Evolutionary conservation across 2,797 vertebrate species (phyloP).

Genomic region (Cichlasoma orientale): DNA sequence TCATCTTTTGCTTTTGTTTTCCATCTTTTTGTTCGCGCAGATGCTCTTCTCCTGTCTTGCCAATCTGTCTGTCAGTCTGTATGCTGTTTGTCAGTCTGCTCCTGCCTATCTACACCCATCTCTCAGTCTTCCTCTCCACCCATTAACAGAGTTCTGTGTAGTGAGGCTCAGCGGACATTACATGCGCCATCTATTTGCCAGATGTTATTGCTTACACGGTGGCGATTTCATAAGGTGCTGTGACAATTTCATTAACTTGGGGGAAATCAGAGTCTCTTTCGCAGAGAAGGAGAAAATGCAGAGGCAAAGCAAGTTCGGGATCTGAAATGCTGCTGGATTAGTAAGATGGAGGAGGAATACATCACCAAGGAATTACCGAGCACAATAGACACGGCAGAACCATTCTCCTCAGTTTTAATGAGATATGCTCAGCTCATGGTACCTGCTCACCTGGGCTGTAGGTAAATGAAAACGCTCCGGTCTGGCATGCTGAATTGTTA

Average conservation of each 20-base stretch:
- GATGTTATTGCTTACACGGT: constrained; percentile 81
- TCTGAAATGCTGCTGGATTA: constrained; percentile 52
- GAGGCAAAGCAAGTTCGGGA: constrained; percentile 35
- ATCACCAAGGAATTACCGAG: constrained; percentile 63
- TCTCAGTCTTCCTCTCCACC: constrained; percentile 40
- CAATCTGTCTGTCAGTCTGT: constrained; percentile 17
- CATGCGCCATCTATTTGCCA: constrained; percentile 80
- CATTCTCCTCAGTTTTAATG: constrained; percentile 69
- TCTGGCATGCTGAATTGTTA: constrained; percentile 45
- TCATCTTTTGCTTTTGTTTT: background rate
- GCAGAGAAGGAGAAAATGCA: constrained; percentile 45
- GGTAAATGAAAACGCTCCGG: constrained; percentile 57
- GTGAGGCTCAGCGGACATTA: constrained; percentile 78
- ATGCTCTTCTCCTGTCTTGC: background rate
- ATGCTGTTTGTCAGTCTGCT: constrained; percentile 11
- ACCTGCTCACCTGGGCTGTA: constrained; percentile 43
- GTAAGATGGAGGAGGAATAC: constrained; percentile 50
- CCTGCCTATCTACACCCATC: constrained; percentile 27
- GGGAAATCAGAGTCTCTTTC: constrained; percentile 66
- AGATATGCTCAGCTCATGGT: constrained; percentile 57
- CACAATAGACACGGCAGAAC: constrained; percentile 59
- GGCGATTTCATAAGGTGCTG: constrained; percentile 81
- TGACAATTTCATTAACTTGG: constrained; percentile 81
- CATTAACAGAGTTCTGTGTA: constrained; percentile 65
- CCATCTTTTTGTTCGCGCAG: background rate